phyloP scores from a whole-genome alignment of 2,113 vertebrate genomes.

The Anguilla rostrata region DNA sequence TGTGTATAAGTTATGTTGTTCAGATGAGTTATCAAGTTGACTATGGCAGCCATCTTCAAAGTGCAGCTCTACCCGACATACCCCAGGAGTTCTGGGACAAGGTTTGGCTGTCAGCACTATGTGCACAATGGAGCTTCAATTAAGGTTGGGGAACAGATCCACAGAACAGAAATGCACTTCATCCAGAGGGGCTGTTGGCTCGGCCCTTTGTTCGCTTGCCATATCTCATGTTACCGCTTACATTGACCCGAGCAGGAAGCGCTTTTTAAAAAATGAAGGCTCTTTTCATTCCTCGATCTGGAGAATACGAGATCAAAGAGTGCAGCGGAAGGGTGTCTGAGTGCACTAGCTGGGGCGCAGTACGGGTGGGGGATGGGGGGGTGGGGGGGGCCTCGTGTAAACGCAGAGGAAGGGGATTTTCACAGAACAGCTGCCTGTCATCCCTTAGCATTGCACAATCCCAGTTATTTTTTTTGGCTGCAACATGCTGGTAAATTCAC shows the following conservation, averaged over 20 bases:
- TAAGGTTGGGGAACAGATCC: background rate
- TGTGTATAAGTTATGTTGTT: too few relatives aligned
- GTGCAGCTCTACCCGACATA: background rate
- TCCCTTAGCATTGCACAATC: background rate
- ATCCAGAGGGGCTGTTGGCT: background rate
- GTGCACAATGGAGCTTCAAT: background rate
- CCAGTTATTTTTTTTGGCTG: background rate
- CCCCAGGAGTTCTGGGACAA: background rate
- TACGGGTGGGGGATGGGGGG: background rate
- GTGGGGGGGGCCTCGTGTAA: too few relatives aligned
- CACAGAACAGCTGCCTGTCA: background rate
- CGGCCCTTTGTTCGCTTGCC: background rate
- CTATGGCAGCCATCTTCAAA: background rate
- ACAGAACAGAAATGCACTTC: conserved; percentile 15
- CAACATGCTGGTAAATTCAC: background rate
- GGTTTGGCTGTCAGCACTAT: background rate
- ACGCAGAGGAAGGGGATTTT: background rate
- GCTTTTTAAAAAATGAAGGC: conserved; percentile 19
- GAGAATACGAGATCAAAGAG: conserved; percentile 13
- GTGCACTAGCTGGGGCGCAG: background rate
- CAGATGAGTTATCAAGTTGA: background rate
- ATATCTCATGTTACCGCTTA: conserved; percentile 11
- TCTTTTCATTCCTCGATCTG: conserved; percentile 16
- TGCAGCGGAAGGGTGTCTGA: background rate
- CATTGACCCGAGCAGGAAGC: conserved; percentile 13